These are phyloP conservation scores for Grallaria varia DNA, from an alignment of 2,113 vertebrate species.

Conservation along the genomic window DNA sequence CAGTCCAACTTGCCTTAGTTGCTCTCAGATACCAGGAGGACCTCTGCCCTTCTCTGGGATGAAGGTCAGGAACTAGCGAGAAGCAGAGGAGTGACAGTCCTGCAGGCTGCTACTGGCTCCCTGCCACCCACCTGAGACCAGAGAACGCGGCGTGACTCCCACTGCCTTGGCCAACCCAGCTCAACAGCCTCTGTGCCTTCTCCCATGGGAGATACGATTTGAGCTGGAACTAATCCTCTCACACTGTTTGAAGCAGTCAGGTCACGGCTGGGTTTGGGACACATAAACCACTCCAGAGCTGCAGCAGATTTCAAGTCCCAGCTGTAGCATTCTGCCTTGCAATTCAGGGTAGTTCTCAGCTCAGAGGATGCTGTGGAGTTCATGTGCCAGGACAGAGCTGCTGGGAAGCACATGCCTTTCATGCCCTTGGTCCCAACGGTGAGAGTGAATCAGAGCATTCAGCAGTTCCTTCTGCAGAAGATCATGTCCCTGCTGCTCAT, in stretches of 20 bases:
- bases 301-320: background rate
- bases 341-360: background rate
- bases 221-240: background rate
- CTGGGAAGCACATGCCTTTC: background rate
- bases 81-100: background rate
- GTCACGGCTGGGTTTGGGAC: background rate
- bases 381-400: background rate
- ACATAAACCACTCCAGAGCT: background rate
- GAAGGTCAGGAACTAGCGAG: background rate
- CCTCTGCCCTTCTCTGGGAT: background rate
- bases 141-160: background rate
- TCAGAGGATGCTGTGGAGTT: background rate
- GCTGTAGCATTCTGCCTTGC: background rate
- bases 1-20: background rate
- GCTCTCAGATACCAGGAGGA: background rate
- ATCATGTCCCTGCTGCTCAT: background rate
- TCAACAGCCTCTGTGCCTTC: background rate
- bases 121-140: background rate
- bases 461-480: background rate
- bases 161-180: accelerated
- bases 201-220: background rate
- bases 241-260: background rate
- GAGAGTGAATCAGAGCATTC: background rate
- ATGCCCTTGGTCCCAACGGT: background rate
- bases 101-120: background rate